phyloP scores from a whole-genome alignment of 2,888 invertebrate species.

The Elegia similella region DNA sequence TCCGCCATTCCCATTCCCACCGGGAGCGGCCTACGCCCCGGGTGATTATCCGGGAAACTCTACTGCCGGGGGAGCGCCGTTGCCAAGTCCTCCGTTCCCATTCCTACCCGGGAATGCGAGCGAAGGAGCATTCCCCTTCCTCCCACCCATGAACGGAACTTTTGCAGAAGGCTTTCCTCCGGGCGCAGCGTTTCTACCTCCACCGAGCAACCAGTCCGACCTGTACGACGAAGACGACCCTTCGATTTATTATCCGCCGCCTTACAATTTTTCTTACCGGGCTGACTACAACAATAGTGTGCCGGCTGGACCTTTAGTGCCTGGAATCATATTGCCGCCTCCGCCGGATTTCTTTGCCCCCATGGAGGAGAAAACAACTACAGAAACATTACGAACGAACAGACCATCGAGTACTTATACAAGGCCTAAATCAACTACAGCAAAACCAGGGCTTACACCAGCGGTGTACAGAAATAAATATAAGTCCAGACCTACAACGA shows the following conservation, averaged over 20 bases:
- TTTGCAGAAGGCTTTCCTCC: slow-evolving; percentile 80
- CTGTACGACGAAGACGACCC: slow-evolving; percentile 95
- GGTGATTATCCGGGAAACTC: slow-evolving; percentile 84
- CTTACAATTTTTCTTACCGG: slow-evolving; percentile 92
- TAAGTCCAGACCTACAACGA: slow-evolving; percentile 64
- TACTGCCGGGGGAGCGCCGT: slow-evolving; percentile 85
- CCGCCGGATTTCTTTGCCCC: slow-evolving; percentile 93
- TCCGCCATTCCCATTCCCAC: slow-evolving; percentile 82
- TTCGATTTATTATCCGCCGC: slow-evolving; percentile 94
- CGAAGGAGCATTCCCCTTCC: slow-evolving; percentile 80
- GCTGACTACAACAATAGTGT: slow-evolving; percentile 89
- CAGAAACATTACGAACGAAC: slow-evolving; percentile 51
- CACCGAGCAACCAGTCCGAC: slow-evolving; percentile 88
- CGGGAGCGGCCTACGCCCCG: slow-evolving; percentile 77
- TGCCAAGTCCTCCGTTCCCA: slow-evolving; percentile 84
- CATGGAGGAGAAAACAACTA: slow-evolving; percentile 77
- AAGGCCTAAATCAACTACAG: slow-evolving; percentile 56
- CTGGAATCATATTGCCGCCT: slow-evolving; percentile 93
- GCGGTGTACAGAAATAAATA: slow-evolving; percentile 60
- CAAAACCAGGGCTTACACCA: slow-evolving; percentile 54
- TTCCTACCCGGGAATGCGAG: slow-evolving; percentile 82
- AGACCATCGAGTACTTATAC: slow-evolving; percentile 49
- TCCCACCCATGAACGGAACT: slow-evolving; percentile 80
- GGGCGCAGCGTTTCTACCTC: slow-evolving; percentile 83
- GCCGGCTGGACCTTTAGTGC: slow-evolving; percentile 92